These are phyloP conservation scores for Ciconia nigra DNA, from an alignment of 2,797 vertebrate genomes.

Conservation along the genomic window DNA sequence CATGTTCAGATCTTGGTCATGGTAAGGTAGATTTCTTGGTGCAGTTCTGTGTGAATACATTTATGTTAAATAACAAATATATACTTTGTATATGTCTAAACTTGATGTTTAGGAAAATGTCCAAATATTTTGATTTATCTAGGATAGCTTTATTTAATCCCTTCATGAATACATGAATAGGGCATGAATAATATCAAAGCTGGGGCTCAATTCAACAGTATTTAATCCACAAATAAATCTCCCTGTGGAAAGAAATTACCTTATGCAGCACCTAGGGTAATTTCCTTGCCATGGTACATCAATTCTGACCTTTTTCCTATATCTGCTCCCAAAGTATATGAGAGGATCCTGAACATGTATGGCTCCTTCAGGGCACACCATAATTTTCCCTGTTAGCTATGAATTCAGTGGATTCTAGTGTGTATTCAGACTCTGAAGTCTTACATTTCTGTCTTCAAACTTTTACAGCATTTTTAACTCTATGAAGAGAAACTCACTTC, in stretches of 20 bases:
- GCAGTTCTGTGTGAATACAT: not conserved
- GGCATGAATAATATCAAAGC: not conserved
- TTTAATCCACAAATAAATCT: not conserved
- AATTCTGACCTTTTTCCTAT: slow-evolving; percentile 9
- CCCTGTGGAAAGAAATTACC: not conserved
- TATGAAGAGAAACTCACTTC: not conserved
- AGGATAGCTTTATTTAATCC: not conserved
- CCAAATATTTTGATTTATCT: not conserved
- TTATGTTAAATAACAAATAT: not conserved
- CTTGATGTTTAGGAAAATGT: not conserved
- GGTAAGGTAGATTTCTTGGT: not conserved
- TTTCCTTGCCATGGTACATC: not conserved
- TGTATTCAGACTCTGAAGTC: not conserved
- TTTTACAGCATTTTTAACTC: not conserved
- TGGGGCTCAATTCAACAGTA: not conserved
- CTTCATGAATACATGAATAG: not conserved
- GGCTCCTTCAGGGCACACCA: not conserved
- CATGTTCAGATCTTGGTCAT: not conserved
- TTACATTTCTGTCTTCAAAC: not conserved
- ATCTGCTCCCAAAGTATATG: not conserved
- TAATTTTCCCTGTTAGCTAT: not conserved
- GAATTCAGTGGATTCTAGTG: not conserved
- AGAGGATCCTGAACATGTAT: not conserved
- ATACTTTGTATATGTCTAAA: not conserved
- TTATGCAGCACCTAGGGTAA: not conserved